These are phyloP conservation scores for Anthoscopus minutus DNA, from an alignment of 2,113 vertebrate genomes.

Conservation along the genomic window DNA sequence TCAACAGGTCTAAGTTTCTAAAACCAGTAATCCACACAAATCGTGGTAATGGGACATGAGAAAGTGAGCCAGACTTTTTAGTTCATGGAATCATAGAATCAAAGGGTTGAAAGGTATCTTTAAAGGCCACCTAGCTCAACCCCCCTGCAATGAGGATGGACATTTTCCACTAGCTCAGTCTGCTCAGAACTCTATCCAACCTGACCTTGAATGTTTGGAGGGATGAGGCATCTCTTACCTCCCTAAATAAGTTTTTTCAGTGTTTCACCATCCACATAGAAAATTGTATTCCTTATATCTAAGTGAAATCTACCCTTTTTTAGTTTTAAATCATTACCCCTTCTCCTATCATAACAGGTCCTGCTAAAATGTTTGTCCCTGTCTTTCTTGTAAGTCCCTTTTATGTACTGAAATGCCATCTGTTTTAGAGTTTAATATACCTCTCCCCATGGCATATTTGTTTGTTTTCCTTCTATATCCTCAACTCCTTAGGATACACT, in stretches of 20 bases:
- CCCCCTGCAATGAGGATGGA: not conserved
- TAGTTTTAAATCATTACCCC: not conserved
- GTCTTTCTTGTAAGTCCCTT: not conserved
- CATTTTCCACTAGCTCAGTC: not conserved
- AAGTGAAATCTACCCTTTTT: not conserved
- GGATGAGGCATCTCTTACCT: not conserved
- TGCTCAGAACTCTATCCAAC: not conserved
- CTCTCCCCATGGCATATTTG: not conserved
- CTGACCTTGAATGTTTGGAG: not conserved
- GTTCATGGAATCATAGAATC: not conserved
- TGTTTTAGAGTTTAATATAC: not conserved
- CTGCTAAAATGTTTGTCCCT: not conserved
- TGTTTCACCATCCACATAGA: not conserved
- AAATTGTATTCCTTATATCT: not conserved
- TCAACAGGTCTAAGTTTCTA: not conserved
- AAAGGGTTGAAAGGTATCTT: not conserved
- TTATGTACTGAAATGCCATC: not conserved
- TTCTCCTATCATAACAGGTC: not conserved
- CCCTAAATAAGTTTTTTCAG: not conserved
- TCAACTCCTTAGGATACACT: not conserved
- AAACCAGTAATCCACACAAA: not conserved
- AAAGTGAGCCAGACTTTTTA: not conserved
- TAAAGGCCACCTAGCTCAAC: not conserved
- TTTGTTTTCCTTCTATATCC: not conserved
- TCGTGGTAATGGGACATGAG: not conserved